phyloP scores from a whole-genome alignment of 2,888 invertebrate genomes.

The Chaitophorus viminalis region DNA sequence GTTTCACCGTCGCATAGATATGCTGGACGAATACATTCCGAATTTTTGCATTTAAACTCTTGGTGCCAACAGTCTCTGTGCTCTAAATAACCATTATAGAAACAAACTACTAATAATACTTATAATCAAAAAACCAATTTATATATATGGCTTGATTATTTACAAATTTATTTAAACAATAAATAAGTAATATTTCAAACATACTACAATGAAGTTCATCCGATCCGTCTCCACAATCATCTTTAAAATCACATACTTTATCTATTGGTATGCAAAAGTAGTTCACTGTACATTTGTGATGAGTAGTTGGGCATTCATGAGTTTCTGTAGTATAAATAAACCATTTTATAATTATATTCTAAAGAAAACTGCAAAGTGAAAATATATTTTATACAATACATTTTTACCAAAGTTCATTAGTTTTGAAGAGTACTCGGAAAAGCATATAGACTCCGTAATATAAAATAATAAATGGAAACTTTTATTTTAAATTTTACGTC shows the following conservation, averaged over 20 bases:
- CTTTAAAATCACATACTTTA: conserved; percentile 65
- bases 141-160: background rate
- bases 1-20: conserved; percentile 67
- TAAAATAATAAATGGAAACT: background rate
- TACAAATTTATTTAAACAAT: background rate
- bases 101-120: background rate
- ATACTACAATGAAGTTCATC: conserved; percentile 65
- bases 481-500: background rate
- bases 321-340: conserved; percentile 66
- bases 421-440: too few relatives aligned
- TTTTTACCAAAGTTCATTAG: too few relatives aligned
- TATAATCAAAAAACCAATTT: too few relatives aligned
- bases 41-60: conserved; percentile 69
- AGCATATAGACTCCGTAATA: background rate
- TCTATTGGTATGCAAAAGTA: conserved; percentile 68
- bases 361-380: too few relatives aligned
- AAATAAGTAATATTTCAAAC: conserved; percentile 51
- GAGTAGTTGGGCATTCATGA: conserved; percentile 68
- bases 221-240: conserved; percentile 65
- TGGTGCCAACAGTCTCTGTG: conserved; percentile 67
- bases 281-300: conserved; percentile 69
- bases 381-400: too few relatives aligned
- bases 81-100: conserved; percentile 66
- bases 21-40: conserved; percentile 68
- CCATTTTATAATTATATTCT: too few relatives aligned